Evolutionary conservation across 2,888 invertebrate species (phyloP), one percentile per base, ranked within the genome.

Genomic region (Zhengitettix transpicula): DNA sequence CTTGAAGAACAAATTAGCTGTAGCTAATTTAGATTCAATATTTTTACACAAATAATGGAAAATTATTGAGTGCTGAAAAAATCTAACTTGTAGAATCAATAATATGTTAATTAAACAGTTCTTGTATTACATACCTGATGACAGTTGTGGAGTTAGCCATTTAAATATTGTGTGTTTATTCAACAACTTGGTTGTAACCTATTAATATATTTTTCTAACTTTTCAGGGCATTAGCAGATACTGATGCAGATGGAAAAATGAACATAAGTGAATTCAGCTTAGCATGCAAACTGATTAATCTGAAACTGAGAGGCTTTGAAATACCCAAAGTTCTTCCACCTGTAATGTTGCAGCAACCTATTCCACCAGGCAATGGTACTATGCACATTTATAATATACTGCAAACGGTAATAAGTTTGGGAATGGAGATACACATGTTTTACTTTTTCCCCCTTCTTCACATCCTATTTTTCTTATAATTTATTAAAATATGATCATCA

Each of bases 201-300:
- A n/a, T n/a, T 16, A 53, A 28, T 28, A 53, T 1, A 53, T 15
- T 51, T 44, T 14, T n/a, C n/a, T n/a, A n/a, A n/a, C n/a, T 58
- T 61, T 64, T 42, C 73, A 81, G 93, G 92, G 81, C 80, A 12
- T 75, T 99, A 55, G 92, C 98, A 1, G 99, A 99, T 73, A 88
- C 94, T 55, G 93, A 98, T 73, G 85, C 90, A 15, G 99, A 99
- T 78, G 99, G 99, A 0, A 93, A 92, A 76, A 84, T 99, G 81
- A 91, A 97, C 69, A 83, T 94, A 58, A 87, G 88, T 69, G 99
- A 99, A 76, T 99, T 98, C 74, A 94, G 94, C 65, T 93, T 99
- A 67, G 98, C 99, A 56, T 97, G 98, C 79, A 96, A 96, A 79
- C 78, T 96, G 61, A 95, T 96, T 60, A 93, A 90, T 70, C 79